Conservation (phyloP, 53 echinoderm and acorn worm genomes). For the Patiria pectinifera region DNA sequence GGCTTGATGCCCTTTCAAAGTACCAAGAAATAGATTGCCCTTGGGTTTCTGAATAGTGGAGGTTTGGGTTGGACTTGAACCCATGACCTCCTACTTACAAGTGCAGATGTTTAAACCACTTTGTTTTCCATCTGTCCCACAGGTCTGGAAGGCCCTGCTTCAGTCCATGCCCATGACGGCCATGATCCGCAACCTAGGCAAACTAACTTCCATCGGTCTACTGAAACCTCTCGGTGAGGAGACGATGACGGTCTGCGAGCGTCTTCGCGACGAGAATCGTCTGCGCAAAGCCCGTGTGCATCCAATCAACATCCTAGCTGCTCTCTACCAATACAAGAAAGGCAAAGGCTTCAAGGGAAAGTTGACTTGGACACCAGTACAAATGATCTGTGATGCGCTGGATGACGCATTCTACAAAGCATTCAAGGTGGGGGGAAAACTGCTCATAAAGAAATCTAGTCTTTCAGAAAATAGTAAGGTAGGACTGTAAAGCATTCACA, state of each 20-base stretch:
- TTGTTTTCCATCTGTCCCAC: background rate
- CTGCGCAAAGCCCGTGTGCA: slow-evolving; percentile 81
- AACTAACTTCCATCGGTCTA: slow-evolving; percentile 76
- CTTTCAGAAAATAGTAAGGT: no score
- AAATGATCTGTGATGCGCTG: slow-evolving; percentile 72
- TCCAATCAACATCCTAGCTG: slow-evolving; percentile 81
- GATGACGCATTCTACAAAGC: slow-evolving; percentile 82
- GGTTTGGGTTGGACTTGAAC: background rate
- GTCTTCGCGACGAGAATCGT: slow-evolving; percentile 67
- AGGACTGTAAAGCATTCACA: background rate
- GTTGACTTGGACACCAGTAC: slow-evolving; percentile 76
- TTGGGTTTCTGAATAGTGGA: no score
- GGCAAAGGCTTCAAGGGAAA: slow-evolving; percentile 82
- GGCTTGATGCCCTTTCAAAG: no score
- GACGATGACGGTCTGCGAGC: slow-evolving; percentile 70
- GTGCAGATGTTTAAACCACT: background rate
- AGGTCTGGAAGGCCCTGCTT: slow-evolving; percentile 86
- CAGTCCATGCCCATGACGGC: slow-evolving; percentile 80
- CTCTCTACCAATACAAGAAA: slow-evolving; percentile 76
- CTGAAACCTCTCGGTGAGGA: slow-evolving; percentile 64
- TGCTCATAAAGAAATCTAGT: no score
- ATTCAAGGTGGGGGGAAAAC: slow-evolving; percentile 66
- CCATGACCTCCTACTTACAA: background rate
- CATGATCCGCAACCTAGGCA: slow-evolving; percentile 80
- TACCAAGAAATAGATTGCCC: no score